Evolutionary conservation across 2,888 invertebrate species (phyloP).

Genomic region (Apamea anceps): DNA sequence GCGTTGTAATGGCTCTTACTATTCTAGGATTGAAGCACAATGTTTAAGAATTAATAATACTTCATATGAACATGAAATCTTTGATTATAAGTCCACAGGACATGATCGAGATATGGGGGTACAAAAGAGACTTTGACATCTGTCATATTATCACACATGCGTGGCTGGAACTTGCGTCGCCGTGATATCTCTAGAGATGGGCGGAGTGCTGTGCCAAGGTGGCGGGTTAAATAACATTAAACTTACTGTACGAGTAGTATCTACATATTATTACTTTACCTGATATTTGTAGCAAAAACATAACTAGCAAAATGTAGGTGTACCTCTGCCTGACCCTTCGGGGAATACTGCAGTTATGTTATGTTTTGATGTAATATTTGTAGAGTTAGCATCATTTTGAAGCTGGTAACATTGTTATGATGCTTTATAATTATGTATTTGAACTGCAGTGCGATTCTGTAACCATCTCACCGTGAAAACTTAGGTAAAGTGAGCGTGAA

Average conservation of each 20-base stretch:
- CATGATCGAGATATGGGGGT: conserved; percentile 42
- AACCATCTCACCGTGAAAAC: too few species aligned
- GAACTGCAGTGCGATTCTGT: not conserved
- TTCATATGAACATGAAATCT: not conserved
- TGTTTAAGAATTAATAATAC: not conserved
- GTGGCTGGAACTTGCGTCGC: conserved; percentile 8
- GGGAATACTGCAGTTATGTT: too few species aligned
- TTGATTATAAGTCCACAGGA: not conserved
- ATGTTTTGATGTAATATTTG: too few species aligned
- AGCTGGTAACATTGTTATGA: not conserved
- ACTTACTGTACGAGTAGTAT: not conserved
- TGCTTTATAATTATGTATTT: not conserved
- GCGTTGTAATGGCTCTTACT: not conserved
- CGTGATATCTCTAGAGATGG: conserved; percentile 11
- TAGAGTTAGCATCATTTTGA: too few species aligned
- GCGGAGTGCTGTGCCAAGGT: not conserved
- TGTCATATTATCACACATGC: conserved; percentile 8
- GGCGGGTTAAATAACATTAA: not conserved
- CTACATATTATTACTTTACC: not conserved
- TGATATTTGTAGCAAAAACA: not conserved
- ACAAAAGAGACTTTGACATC: conserved; percentile 44
- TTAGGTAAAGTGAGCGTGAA: too few species aligned
- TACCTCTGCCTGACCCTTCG: too few species aligned
- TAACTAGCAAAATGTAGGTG: too few species aligned
- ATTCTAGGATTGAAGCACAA: not conserved